phyloP scores from a whole-genome alignment of 2,797 vertebrate genomes.

The Graptemys geographica region DNA sequence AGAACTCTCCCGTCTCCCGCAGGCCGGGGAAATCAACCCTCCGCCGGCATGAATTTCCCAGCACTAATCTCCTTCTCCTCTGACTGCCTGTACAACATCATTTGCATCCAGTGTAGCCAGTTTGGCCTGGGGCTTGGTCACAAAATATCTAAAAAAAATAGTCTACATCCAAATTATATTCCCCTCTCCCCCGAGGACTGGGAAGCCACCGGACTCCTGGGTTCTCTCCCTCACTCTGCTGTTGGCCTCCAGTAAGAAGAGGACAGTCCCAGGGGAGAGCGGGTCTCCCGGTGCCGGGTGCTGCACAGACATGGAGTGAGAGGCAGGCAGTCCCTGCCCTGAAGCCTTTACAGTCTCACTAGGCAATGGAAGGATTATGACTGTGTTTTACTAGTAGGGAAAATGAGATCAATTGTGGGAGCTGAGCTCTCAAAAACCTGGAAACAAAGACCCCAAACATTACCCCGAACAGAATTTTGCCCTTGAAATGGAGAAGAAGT shows the following conservation, averaged over 20 bases:
- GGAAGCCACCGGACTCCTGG: neutral
- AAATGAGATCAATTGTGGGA: neutral
- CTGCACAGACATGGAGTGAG: neutral
- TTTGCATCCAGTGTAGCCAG: neutral
- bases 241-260: neutral
- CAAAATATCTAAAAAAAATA: neutral
- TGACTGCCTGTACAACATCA: neutral
- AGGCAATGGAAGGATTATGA: neutral
- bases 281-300: neutral
- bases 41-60: too few species aligned
- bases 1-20: neutral
- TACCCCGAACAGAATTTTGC: neutral
- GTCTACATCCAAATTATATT: neutral
- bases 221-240: neutral
- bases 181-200: neutral
- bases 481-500: neutral
- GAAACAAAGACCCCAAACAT: neutral
- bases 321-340: neutral
- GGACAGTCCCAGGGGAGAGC: neutral
- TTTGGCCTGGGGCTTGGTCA: neutral
- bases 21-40: neutral
- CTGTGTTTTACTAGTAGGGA: neutral
- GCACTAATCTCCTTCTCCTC: neutral
- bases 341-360: neutral
- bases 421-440: accelerated